These are phyloP conservation scores for Anagrus nilaparvatae DNA, from an alignment of 1,140 invertebrate genomes.

Conservation along the genomic window DNA sequence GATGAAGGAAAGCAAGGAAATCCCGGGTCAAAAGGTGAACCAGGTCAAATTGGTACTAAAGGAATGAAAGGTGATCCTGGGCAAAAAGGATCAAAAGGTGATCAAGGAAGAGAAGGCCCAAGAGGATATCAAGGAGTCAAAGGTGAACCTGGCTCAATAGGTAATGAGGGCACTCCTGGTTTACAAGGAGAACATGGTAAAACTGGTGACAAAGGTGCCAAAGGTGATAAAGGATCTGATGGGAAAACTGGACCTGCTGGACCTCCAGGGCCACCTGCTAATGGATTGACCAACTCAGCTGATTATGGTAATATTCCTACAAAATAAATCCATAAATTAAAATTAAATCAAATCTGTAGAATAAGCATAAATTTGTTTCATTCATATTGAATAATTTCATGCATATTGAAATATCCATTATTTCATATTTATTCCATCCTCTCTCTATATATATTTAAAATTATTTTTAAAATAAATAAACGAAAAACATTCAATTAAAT, in stretches of 20 bases:
- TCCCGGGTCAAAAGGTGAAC: conserved; percentile 56
- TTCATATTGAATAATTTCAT: too few species aligned
- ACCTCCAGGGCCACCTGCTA: conserved; percentile 35
- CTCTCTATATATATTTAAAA: too few species aligned
- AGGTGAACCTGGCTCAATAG: conserved; percentile 47
- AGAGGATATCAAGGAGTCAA: conserved; percentile 43
- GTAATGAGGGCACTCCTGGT: conserved; percentile 46
- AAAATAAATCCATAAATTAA: too few species aligned
- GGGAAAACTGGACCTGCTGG: conserved; percentile 39
- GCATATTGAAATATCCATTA: too few species aligned
- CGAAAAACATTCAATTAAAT: too few species aligned
- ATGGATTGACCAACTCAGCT: too few species aligned
- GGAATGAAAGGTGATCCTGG: conserved; percentile 62
- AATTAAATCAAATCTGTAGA: too few species aligned
- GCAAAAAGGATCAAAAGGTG: conserved; percentile 59
- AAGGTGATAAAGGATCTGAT: conserved; percentile 32
- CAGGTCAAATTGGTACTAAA: conserved; percentile 58
- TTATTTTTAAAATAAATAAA: too few species aligned
- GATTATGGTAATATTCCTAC: conserved; percentile 4
- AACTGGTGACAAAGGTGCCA: conserved; percentile 28
- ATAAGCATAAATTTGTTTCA: too few species aligned
- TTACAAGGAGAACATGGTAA: conserved; percentile 47
- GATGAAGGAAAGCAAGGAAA: conserved; percentile 54
- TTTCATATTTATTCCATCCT: too few species aligned
- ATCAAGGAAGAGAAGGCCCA: conserved; percentile 51